These are phyloP conservation scores for Drosophila neotestacea DNA, from an alignment of 2,888 invertebrate genomes.

Conservation along the genomic window DNA sequence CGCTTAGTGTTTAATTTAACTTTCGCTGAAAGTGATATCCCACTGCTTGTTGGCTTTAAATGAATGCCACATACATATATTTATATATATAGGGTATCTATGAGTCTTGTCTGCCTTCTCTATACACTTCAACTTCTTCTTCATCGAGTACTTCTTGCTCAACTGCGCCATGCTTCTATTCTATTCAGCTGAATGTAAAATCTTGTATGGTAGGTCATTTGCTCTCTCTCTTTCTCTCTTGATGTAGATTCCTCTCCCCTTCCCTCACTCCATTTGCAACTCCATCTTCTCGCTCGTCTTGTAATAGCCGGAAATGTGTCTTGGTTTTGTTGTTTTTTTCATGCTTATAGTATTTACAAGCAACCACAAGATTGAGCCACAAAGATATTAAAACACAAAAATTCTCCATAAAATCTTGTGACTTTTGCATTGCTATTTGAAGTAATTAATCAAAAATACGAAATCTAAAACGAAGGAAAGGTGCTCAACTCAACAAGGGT, in stretches of 20 bases:
- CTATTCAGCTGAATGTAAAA: slow-evolving; percentile 50
- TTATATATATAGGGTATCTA: slow-evolving; percentile 12
- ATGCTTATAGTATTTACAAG: slow-evolving; percentile 3
- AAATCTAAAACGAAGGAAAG: slow-evolving; percentile 22
- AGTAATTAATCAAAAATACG: slow-evolving; percentile 66
- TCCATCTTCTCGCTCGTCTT: slow-evolving; percentile 21
- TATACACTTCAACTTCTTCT: slow-evolving; percentile 10
- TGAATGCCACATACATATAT: too few species aligned
- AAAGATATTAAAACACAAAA: slow-evolving; percentile 41
- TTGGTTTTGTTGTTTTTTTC: slow-evolving; percentile 39
- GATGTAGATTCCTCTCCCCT: not conserved
- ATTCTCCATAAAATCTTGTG: slow-evolving; percentile 27
- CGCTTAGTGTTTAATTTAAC: too few species aligned
- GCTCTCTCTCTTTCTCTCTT: not conserved
- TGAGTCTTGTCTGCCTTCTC: not conserved
- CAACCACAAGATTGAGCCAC: slow-evolving; percentile 39
- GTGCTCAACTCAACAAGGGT: slow-evolving; percentile 50
- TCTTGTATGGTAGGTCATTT: slow-evolving; percentile 61
- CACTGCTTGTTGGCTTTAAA: too few species aligned
- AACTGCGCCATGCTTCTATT: slow-evolving; percentile 49
- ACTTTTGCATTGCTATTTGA: slow-evolving; percentile 30
- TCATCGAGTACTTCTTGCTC: slow-evolving; percentile 26
- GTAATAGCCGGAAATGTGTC: slow-evolving; percentile 71
- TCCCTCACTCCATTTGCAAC: not conserved
- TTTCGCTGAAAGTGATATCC: too few species aligned